These are phyloP conservation scores for Pygocentrus nattereri DNA, from an alignment of 2,797 vertebrate species.

Conservation along the genomic window DNA sequence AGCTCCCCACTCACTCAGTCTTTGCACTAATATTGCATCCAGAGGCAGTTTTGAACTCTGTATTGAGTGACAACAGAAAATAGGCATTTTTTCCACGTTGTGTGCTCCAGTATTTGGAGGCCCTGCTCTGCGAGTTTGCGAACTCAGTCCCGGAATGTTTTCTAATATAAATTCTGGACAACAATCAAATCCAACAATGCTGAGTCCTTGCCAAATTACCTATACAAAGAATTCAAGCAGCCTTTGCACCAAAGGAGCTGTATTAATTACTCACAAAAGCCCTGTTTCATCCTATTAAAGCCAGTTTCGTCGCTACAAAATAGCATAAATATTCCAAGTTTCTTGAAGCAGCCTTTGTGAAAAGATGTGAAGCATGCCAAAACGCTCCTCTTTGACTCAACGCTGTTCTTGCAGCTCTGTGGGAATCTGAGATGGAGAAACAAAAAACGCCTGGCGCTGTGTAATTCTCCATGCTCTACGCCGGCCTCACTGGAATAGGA, in stretches of 20 bases:
- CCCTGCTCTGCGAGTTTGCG: no score
- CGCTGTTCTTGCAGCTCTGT: conserved; percentile 41
- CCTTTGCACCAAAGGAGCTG: conserved; percentile 3
- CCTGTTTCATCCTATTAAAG: conserved; percentile 21
- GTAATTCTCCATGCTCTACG: conserved; percentile 36
- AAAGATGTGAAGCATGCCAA: conserved; percentile 38
- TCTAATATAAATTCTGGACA: neutral
- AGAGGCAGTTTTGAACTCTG: no score
- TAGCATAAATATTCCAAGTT: conserved; percentile 21
- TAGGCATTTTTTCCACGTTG: no score
- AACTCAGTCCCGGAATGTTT: conserved; percentile 22
- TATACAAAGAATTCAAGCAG: conserved; percentile 16
- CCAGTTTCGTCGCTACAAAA: neutral
- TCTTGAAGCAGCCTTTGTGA: conserved; percentile 28
- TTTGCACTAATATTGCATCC: no score
- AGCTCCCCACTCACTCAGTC: no score
- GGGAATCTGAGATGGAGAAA: conserved; percentile 42
- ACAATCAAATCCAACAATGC: neutral
- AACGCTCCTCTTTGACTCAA: conserved; percentile 51
- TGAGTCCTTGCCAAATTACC: neutral
- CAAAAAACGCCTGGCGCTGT: conserved; percentile 28
- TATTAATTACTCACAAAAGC: conserved; percentile 24
- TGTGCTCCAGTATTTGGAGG: no score
- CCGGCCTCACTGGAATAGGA: conserved; percentile 40
- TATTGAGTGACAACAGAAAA: no score